phyloP scores from a whole-genome alignment of 2,113 vertebrate genomes.

The Salvelinus alpinus region DNA sequence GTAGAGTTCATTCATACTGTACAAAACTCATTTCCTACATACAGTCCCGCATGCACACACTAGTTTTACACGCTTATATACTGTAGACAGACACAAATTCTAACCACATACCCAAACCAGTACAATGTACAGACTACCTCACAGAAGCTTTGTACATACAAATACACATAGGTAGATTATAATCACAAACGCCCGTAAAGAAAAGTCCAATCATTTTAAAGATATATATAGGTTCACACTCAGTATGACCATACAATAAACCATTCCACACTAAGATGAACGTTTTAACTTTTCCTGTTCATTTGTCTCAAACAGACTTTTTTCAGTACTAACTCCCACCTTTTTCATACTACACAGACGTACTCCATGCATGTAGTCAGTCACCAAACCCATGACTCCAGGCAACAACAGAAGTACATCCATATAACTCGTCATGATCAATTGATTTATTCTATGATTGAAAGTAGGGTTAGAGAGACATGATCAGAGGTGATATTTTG shows the following conservation, averaged over 20 bases:
- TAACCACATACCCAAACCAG: neutral
- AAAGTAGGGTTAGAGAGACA: slow-evolving; percentile 64
- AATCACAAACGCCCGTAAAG: neutral
- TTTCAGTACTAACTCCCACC: too few species aligned
- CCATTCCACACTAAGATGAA: too few species aligned
- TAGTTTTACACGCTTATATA: neutral
- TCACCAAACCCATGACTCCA: slow-evolving; percentile 10
- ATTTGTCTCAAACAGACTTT: too few species aligned
- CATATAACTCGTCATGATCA: slow-evolving; percentile 52
- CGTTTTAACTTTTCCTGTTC: too few species aligned
- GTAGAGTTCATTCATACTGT: neutral
- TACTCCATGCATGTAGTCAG: neutral
- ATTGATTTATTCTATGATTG: slow-evolving; percentile 74
- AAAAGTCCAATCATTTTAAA: too few species aligned
- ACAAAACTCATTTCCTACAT: neutral
- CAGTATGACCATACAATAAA: too few species aligned
- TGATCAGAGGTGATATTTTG: slow-evolving; percentile 49
- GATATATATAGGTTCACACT: too few species aligned
- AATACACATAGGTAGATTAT: neutral
- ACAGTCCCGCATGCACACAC: neutral
- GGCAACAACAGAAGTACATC: slow-evolving; percentile 45
- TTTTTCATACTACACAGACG: neutral
- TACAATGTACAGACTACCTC: neutral
- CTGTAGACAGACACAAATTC: neutral
- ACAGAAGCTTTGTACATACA: neutral